A percentile compares a stretch with the other conserved stretches of the same genome.
Conservation (phyloP, 2,888 invertebrate genomes). For the Artemia sinica region DNA sequence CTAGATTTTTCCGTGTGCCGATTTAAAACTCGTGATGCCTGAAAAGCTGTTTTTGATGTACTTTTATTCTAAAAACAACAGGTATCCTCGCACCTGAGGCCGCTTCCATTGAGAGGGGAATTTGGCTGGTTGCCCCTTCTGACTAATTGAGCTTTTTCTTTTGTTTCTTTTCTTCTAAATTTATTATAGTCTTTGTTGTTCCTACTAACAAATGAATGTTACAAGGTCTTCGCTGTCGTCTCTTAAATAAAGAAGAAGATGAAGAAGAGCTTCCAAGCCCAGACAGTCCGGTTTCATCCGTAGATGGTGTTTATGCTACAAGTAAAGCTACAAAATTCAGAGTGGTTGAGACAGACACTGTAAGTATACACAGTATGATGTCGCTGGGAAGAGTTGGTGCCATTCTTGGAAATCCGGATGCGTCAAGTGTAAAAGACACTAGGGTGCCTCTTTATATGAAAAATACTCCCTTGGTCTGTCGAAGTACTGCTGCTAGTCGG, state of each 20-base stretch:
- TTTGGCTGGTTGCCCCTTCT: no score
- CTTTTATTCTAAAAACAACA: no score
- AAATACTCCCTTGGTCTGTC: conserved; percentile 20
- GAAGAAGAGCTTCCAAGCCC: conserved; percentile 31
- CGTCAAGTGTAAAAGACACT: conserved; percentile 15
- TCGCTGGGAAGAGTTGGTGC: conserved; percentile 66
- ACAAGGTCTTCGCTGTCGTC: conserved; percentile 5
- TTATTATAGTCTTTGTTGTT: no score
- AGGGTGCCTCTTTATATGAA: not conserved
- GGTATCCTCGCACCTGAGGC: no score
- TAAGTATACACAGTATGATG: conserved; percentile 72
- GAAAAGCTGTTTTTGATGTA: no score
- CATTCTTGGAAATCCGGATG: conserved; percentile 40
- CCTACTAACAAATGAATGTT: no score
- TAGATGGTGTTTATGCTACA: conserved; percentile 53
- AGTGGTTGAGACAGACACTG: conserved; percentile 69
- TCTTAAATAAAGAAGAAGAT: conserved; percentile 8
- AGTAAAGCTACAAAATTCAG: conserved; percentile 36
- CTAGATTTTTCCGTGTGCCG: no score
- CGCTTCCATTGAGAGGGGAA: no score
- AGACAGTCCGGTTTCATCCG: conserved; percentile 56
- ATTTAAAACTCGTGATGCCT: no score
- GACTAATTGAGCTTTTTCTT: no score
- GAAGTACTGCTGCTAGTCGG: conserved; percentile 18
- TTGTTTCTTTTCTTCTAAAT: no score